Evolutionary conservation across 1,140 invertebrate genomes (phyloP).

Genomic region (Araneus ventricosus): DNA sequence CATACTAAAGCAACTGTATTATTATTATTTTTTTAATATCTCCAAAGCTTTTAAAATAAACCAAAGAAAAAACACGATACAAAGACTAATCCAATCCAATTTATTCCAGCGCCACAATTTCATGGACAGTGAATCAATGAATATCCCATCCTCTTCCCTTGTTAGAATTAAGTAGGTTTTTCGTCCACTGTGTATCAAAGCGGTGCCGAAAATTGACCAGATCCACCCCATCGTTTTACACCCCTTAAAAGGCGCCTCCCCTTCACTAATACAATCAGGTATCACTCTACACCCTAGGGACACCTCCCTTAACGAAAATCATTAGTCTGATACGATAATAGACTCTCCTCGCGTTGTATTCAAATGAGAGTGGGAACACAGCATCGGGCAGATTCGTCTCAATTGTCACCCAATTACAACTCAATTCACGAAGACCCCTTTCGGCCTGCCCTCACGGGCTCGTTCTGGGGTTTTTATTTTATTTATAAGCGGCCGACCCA

Average conservation of each 20-base stretch:
- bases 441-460: background rate
- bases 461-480: conserved; percentile 48
- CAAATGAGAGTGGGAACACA: conserved; percentile 57
- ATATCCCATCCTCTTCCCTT: background rate
- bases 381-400: background rate
- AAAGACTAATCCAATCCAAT: too few relatives aligned
- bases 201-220: conserved; percentile 37
- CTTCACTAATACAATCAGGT: conserved; percentile 38
- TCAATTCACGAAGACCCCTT: conserved; percentile 66
- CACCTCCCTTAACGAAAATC: conserved; percentile 58
- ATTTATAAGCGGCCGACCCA: conserved; percentile 18
- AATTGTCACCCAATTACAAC: conserved; percentile 73
- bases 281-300: conserved; percentile 38
- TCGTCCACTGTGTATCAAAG: background rate
- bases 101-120: too few relatives aligned
- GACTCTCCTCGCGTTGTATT: conserved; percentile 52
- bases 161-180: background rate
- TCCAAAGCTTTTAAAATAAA: too few relatives aligned
- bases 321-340: conserved; percentile 69
- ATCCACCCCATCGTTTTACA: conserved; percentile 37
- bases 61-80: too few relatives aligned
- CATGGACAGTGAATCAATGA: too few relatives aligned
- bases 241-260: background rate
- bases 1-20: too few relatives aligned
- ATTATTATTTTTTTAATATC: too few relatives aligned